Evolutionary conservation across 2,113 vertebrate genomes (phyloP), one percentile per base, ranked within the genome.

Genomic region (Bothrops jararaca): DNA sequence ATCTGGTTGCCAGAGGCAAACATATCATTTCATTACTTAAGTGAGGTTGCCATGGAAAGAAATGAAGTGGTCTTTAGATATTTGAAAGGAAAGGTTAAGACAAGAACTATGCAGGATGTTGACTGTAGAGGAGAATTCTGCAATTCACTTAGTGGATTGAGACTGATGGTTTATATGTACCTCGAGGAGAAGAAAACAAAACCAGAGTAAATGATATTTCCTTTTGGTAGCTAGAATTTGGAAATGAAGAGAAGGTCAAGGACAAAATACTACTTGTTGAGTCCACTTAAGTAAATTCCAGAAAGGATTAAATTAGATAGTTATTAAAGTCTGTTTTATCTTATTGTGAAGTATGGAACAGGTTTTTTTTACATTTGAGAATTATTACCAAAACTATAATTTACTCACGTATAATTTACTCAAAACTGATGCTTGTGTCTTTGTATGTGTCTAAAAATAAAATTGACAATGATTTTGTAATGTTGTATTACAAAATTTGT

Each of bases 361-460:
- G 34, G 42, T 39, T 80, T 42, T 8, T 80, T 80, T 42, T 7
- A 42, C 34, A 80, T 42, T 80, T 80, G 34, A 80, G 42, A 39
- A 86, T 92, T 91, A 74, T 64, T 95, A 26, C 24, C 26, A 26
- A 64, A 94, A 88, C 45, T 18, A 93, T 86, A 5, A 50, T 50
- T 91, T 94, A 4, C 2, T 91, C 4, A 94, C 86, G 48, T 18
- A 93, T 86, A 5, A 50, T 50, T 91, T 94, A 4, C 2, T 91
- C 4, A 89, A 92, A 23, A 29, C 34, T 88, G 64, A 92, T 87
- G 85, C 87, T 26, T 91, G 90, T 96, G 92, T 23, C 20, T 88
- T 23, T 89, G 80, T 96, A 80, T 93, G 92, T 24, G 94, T 95
- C 93, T 80, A 88, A 93, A 24, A 93, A 50, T 94, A 80, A 4